Evolutionary conservation across 2,113 vertebrate species (phyloP), one percentile per base, ranked within the genome.

Genomic region (Onychorhynchus coronatus): DNA sequence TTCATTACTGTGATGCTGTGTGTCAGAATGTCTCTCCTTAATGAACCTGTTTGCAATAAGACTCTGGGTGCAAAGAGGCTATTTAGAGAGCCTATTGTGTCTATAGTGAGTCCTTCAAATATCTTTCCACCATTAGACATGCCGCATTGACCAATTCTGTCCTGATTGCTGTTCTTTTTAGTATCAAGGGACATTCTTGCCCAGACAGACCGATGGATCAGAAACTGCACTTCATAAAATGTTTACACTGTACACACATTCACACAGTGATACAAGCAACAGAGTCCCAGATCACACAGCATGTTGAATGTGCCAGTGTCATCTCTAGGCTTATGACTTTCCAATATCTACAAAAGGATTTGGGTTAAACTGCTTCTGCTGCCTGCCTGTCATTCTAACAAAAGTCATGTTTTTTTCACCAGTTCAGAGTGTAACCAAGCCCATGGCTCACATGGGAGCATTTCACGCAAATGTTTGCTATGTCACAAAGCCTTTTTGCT

Each of bases 21-120:
- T 98, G 98, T 98, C 98, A 98, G 98, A 98, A 98, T 97, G 98
- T 98, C 98, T 98, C 98, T 98, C 98, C 98, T 98, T 98, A 98
- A 98, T 98, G 98, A 98, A 98, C 98, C 98, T 98, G 98, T 98
- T 98, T 98, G 98, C 98, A 98, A 98, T 98, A 98, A 98, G 98
- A 98, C 98, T 98, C 97, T 33, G 98, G 98, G 98, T 98, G 98
- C 98, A 98, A 98, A 98, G 98, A 98, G 98, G 98, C 98, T 98
- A 98, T 98, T 98, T 98, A 98, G 98, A 98, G 97, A 98, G 98
- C 97, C 98, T 98, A 98, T 98, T 98, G 98, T 98, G 98, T 98
- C 98, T 98, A 97, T 97, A 97, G 98, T 95, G 97, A 98, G 98
- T 98, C 98, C 98, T 98, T 98, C 98, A 98, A 98, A 98, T 98